A percentile compares a stretch with the other conserved stretches of the same genome.
Conservation (phyloP, 2,888 invertebrate genomes). For the Philonicus albiceps region DNA sequence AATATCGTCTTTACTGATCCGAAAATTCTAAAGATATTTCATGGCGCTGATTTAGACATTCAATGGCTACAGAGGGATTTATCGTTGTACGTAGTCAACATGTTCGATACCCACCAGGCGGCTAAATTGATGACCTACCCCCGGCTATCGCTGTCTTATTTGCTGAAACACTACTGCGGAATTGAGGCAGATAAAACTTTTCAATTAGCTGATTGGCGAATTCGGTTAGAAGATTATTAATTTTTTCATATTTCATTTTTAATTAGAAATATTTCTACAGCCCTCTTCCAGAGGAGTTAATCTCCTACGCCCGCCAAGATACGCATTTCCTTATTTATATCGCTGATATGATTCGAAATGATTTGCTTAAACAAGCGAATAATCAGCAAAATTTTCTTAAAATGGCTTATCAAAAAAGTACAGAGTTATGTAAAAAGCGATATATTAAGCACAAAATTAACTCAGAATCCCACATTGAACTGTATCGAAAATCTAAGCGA, state of each 20-base stretch:
- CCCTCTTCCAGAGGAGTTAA: conserved; percentile 82
- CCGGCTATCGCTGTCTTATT: conserved; percentile 77
- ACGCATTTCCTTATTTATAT: conserved; percentile 94
- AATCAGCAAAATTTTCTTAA: conserved; percentile 71
- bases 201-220: conserved; percentile 95
- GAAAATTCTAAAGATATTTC: conserved; percentile 90
- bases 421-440: conserved; percentile 78
- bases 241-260: background rate
- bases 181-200: conserved; percentile 86
- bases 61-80: conserved; percentile 96
- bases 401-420: conserved; percentile 77
- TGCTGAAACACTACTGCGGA: conserved; percentile 81
- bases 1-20: conserved; percentile 93
- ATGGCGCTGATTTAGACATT: conserved; percentile 89
- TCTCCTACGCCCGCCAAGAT: conserved; percentile 89
- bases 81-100: conserved; percentile 91
- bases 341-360: conserved; percentile 80
- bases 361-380: conserved; percentile 73
- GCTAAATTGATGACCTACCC: conserved; percentile 76
- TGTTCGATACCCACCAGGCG: conserved; percentile 96
- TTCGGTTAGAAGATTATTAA: conserved; percentile 65
- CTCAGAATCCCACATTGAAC: conserved; percentile 75
- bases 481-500: conserved; percentile 80
- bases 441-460: conserved; percentile 80
- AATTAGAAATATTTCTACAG: conserved; percentile 60